Percentiles rank a stretch among this genome's conserved stretches.
phyloP scores from a whole-genome alignment of 2,888 invertebrate species.

The Crepidodera aurea region DNA sequence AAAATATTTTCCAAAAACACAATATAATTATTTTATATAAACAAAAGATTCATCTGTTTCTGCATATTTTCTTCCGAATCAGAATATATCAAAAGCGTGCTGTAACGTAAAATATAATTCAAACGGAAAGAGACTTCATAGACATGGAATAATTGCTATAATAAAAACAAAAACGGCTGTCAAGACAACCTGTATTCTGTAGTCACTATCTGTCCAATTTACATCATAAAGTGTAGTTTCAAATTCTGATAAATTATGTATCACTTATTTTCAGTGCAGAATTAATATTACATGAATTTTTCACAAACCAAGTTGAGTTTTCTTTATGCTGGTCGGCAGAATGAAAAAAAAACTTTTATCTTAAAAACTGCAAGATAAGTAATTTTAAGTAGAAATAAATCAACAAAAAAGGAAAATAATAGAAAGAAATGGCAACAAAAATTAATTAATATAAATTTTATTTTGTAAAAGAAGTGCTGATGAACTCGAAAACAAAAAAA shows the following conservation, averaged over 20 bases:
- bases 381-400: too few species aligned
- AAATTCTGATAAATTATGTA: conserved; percentile 14
- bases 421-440: too few species aligned
- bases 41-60: too few species aligned
- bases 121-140: background rate
- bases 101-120: background rate
- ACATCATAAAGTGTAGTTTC: conserved; percentile 12
- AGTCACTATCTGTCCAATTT: conserved; percentile 5
- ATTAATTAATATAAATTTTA: too few species aligned
- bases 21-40: too few species aligned
- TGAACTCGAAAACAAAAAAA: too few species aligned
- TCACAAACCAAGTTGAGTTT: background rate
- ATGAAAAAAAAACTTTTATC: background rate
- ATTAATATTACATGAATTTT: conserved; percentile 15
- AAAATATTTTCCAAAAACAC: too few species aligned
- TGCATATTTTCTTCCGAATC: too few species aligned
- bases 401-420: too few species aligned
- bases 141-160: conserved; percentile 1
- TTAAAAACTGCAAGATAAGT: too few species aligned
- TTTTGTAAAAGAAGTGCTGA: too few species aligned
- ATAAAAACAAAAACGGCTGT: conserved; percentile 1
- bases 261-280: conserved; percentile 9
- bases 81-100: background rate
- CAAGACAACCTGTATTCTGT: conserved; percentile 6
- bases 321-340: background rate